Evolutionary conservation across 64 coral and sea anemone genomes (phyloP).

Genomic region (Astreopora myriophthalma): DNA sequence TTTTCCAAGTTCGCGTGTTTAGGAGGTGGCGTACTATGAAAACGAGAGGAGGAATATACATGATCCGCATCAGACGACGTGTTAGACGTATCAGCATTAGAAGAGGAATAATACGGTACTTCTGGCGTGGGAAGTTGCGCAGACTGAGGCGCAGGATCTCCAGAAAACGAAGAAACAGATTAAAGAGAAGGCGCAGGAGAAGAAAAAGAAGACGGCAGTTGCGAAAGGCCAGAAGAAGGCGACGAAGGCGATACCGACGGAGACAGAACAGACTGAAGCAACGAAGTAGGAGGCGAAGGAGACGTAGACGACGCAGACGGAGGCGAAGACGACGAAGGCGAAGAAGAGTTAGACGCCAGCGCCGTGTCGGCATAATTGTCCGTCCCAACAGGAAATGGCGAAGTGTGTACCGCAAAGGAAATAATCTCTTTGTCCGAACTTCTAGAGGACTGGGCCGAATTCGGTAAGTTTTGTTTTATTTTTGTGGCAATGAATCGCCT

Average conservation of each 20-base stretch:
- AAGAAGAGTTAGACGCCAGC: neutral
- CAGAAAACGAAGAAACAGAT: neutral
- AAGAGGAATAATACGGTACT: neutral
- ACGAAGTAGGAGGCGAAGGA: neutral
- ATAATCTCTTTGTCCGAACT: neutral
- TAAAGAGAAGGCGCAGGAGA: neutral
- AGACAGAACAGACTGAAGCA: neutral
- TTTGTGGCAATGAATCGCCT: too few relatives aligned
- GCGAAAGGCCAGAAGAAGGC: neutral
- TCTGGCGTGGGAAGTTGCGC: neutral
- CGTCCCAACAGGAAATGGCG: neutral
- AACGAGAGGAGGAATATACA: neutral
- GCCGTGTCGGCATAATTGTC: neutral
- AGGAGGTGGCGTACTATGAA: neutral
- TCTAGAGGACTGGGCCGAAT: neutral
- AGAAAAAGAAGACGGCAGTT: neutral
- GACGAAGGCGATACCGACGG: neutral
- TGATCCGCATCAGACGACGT: neutral
- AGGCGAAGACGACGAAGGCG: neutral
- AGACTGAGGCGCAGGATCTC: neutral
- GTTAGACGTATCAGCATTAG: neutral
- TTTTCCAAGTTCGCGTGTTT: neutral
- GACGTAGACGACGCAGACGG: constrained; percentile 7
- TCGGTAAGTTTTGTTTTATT: neutral
- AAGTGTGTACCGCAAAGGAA: neutral